These are phyloP conservation scores for Pogonomyrmex californicus DNA, from an alignment of 1,140 invertebrate genomes.

Conservation along the genomic window DNA sequence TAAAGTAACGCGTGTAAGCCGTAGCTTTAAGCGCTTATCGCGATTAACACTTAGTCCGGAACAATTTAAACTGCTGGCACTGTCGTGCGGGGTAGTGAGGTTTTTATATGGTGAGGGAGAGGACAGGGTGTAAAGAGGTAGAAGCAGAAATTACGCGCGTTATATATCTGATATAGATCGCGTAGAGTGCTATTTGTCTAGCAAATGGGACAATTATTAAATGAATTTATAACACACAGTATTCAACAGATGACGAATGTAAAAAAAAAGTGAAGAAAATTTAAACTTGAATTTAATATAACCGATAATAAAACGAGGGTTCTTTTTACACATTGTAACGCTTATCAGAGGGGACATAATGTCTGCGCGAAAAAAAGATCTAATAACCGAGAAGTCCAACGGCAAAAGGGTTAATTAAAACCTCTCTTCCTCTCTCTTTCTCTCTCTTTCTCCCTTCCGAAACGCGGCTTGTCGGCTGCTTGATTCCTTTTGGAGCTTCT, in stretches of 20 bases:
- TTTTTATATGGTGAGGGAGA: conserved; percentile 6
- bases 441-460: not conserved
- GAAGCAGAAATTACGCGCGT: not conserved
- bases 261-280: not conserved
- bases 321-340: not conserved
- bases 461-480: too few relatives aligned
- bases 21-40: conserved; percentile 56
- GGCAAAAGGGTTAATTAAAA: conserved; percentile 9
- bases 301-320: too few relatives aligned
- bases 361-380: not conserved
- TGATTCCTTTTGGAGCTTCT: not conserved
- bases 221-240: not conserved
- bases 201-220: not conserved
- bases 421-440: too few relatives aligned
- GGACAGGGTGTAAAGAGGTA: not conserved
- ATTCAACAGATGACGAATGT: not conserved
- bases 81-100: not conserved
- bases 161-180: not conserved
- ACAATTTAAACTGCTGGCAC: conserved; percentile 44
- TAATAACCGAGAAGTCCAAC: not conserved
- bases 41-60: conserved; percentile 59
- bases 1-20: conserved; percentile 57
- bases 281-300: not conserved
- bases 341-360: not conserved
- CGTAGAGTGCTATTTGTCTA: not conserved